A percentile compares a stretch with the other conserved stretches of the same genome.
Conservation (phyloP, 64 coral and sea anemone species). For the Dendrophyllia cribrosa region DNA sequence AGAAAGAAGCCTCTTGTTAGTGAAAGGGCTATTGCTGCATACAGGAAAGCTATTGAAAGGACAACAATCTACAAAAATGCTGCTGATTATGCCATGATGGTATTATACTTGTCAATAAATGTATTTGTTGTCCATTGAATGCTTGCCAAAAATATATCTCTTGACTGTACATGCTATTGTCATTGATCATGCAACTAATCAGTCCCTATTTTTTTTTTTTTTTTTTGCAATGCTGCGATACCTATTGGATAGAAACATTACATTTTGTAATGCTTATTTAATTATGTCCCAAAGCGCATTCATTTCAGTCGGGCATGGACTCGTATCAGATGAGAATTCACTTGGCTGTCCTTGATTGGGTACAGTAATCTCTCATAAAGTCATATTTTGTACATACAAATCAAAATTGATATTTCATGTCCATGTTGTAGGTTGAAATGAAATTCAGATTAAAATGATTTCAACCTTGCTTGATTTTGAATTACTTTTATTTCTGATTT, state of each 20-base stretch:
- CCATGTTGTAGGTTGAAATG: too few species aligned
- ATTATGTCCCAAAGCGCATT: slow-evolving; percentile 33
- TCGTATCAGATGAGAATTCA: slow-evolving; percentile 29
- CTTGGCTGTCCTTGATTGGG: slow-evolving; percentile 34
- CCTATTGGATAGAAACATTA: slow-evolving; percentile 13
- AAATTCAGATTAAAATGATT: too few species aligned
- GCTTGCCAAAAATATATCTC: too few species aligned
- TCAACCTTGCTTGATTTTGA: too few species aligned
- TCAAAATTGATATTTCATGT: too few species aligned
- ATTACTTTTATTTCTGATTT: too few species aligned
- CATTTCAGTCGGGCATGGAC: not conserved
- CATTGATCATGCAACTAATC: too few species aligned
- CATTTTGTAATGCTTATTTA: slow-evolving; percentile 23
- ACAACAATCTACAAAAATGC: slow-evolving; percentile 42
- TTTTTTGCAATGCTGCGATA: slow-evolving; percentile 26
- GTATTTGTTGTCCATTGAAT: too few species aligned
- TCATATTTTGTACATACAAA: too few species aligned
- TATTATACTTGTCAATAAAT: not conserved
- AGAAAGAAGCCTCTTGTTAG: slow-evolving; percentile 27
- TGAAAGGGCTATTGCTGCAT: slow-evolving; percentile 16
- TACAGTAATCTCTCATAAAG: not conserved
- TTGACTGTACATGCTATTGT: too few species aligned
- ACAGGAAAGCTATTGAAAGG: slow-evolving; percentile 27
- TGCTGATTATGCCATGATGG: slow-evolving; percentile 24
- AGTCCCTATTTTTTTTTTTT: too few species aligned